Evolutionary conservation across 2,797 vertebrate species (phyloP).

Genomic region (Falco biarmicus): DNA sequence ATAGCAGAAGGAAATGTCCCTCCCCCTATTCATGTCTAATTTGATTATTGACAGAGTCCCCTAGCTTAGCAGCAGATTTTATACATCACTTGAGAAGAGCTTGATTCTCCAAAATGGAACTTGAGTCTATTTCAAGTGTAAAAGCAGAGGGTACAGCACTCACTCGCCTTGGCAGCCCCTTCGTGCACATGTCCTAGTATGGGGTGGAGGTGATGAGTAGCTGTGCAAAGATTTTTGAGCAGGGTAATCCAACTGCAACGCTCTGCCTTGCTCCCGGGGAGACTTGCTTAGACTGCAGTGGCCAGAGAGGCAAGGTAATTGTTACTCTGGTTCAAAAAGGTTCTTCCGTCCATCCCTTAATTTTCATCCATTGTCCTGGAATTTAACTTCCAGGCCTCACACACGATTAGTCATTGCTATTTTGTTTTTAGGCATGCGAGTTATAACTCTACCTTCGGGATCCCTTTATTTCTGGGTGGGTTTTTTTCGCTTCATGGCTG

Average conservation of each 20-base stretch:
- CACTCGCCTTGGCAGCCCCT: not conserved
- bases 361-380: not conserved
- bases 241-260: not conserved
- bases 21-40: slow-evolving; percentile 49
- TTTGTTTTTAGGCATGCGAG: not conserved
- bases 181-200: not conserved
- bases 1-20: slow-evolving; percentile 61
- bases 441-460: not conserved
- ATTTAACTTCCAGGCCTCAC: not conserved
- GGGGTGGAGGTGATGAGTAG: not conserved
- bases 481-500: not conserved
- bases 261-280: not conserved
- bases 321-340: not conserved
- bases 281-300: not conserved
- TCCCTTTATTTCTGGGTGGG: not conserved
- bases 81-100: not conserved
- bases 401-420: not conserved
- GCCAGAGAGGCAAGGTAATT: not conserved
- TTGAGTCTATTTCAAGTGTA: slow-evolving; percentile 46
- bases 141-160: slow-evolving; percentile 22
- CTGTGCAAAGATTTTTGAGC: not conserved
- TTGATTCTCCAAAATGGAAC: not conserved
- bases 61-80: slow-evolving; percentile 43
- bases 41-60: slow-evolving; percentile 35
- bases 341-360: not conserved